Evolutionary conservation across 2,797 vertebrate species (phyloP).

Genomic region (Sciaenops ocellatus): DNA sequence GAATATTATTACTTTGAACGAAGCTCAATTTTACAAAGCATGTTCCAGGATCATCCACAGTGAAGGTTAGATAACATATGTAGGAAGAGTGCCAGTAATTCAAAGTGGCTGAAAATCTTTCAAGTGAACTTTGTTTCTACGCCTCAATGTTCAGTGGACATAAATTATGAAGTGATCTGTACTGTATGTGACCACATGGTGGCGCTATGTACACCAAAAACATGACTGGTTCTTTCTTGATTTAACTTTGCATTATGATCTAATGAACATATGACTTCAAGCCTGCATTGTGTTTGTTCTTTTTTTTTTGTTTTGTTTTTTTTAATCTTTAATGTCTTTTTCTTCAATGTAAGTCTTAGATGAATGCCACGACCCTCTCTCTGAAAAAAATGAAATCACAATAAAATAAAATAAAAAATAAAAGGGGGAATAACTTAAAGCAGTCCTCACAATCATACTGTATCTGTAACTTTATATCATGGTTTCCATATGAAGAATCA

Average conservation of each 20-base stretch:
- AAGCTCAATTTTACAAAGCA: not conserved
- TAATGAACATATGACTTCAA: not conserved
- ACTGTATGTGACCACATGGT: not conserved
- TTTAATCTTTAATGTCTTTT: not conserved
- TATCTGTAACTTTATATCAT: not conserved
- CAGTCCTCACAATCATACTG: too few species aligned
- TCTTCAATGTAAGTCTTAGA: not conserved
- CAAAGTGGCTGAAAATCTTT: not conserved
- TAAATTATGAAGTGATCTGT: not conserved
- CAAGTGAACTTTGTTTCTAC: not conserved
- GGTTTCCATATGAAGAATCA: not conserved
- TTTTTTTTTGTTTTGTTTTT: too few species aligned
- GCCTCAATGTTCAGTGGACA: not conserved
- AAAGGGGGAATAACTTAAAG: not conserved
- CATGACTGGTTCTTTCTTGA: not conserved
- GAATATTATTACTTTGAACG: not conserved
- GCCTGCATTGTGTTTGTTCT: not conserved
- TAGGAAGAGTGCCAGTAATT: not conserved
- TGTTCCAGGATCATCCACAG: not conserved
- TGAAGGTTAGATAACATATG: not conserved
- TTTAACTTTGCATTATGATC: not conserved
- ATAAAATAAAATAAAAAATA: not conserved
- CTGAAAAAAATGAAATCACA: not conserved
- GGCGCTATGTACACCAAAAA: not conserved
- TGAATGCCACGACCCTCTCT: not conserved